phyloP scores from a whole-genome alignment of 2,888 invertebrate species.

The Tetheella fluctuosa region DNA sequence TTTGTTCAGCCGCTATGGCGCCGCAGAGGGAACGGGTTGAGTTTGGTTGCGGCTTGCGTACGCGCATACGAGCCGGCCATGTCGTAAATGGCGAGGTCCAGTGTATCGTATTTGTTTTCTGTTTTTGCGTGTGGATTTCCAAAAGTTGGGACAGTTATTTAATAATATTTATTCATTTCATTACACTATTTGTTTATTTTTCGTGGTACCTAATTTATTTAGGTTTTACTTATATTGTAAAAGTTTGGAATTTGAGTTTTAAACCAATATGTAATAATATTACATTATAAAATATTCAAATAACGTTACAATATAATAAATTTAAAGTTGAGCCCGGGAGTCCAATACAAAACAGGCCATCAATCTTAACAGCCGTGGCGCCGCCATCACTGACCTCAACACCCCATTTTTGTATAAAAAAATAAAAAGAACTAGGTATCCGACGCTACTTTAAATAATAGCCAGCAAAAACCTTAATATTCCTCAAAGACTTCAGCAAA shows the following conservation, averaged over 20 bases:
- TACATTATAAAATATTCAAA: conserved; percentile 46
- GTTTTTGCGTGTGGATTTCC: conserved; percentile 41
- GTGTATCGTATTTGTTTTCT: conserved; percentile 48
- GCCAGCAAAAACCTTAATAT: conserved; percentile 66
- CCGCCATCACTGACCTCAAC: conserved; percentile 74
- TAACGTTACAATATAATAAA: conserved; percentile 60
- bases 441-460: conserved; percentile 74
- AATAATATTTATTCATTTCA: conserved; percentile 33
- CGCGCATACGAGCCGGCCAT: conserved; percentile 41
- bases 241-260: too few relatives aligned
- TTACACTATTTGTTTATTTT: conserved; percentile 15
- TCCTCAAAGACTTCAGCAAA: conserved; percentile 29
- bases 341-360: conserved; percentile 63
- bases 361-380: conserved; percentile 71
- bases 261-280: conserved; percentile 23
- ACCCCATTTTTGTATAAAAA: conserved; percentile 64
- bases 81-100: conserved; percentile 51
- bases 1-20: conserved; percentile 80
- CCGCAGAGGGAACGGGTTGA: conserved; percentile 60
- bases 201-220: neutral
- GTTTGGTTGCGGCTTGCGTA: conserved; percentile 25
- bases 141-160: conserved; percentile 50
- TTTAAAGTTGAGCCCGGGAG: conserved; percentile 55
- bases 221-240: too few relatives aligned
- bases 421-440: conserved; percentile 51